A percentile compares a stretch with the other conserved stretches of the same genome.
These are phyloP conservation scores for Agonopterix alstromeriana DNA, from an alignment of 2,888 invertebrate species.

Conservation along the genomic window DNA sequence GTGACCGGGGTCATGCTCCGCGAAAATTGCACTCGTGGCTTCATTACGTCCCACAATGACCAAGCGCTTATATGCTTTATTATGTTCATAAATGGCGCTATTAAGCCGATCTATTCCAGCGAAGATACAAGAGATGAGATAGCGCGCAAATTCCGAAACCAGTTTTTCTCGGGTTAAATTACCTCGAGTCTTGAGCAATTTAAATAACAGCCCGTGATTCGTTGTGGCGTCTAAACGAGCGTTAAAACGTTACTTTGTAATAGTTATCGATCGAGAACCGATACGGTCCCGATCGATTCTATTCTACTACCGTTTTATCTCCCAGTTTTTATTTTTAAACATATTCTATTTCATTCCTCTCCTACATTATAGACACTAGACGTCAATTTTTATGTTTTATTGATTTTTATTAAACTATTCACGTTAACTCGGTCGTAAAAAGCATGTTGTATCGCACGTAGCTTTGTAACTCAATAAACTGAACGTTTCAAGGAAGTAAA, in stretches of 20 bases:
- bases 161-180: slow-evolving; percentile 46
- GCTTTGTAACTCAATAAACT: slow-evolving; percentile 43
- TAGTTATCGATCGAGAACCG: slow-evolving; percentile 33
- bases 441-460: slow-evolving; percentile 21
- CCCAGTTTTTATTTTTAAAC: background rate
- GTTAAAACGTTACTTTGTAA: slow-evolving; percentile 47
- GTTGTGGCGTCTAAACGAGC: slow-evolving; percentile 41
- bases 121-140: slow-evolving; percentile 41
- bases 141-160: slow-evolving; percentile 42
- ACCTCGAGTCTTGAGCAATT: slow-evolving; percentile 46
- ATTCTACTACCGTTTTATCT: slow-evolving; percentile 30
- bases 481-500: slow-evolving; percentile 37
- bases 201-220: slow-evolving; percentile 51
- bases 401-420: slow-evolving; percentile 23
- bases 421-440: slow-evolving; percentile 28
- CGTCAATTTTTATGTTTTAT: slow-evolving; percentile 11
- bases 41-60: slow-evolving; percentile 49
- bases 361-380: background rate
- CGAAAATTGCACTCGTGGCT: slow-evolving; percentile 51
- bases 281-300: slow-evolving; percentile 24
- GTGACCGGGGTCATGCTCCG: slow-evolving; percentile 31
- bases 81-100: slow-evolving; percentile 30
- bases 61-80: slow-evolving; percentile 34
- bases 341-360: too few species aligned
- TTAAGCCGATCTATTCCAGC: slow-evolving; percentile 32